Base-by-base conservation (phyloP, 2,888 invertebrate genomes). In the Dryadula phaetusa region DNA sequence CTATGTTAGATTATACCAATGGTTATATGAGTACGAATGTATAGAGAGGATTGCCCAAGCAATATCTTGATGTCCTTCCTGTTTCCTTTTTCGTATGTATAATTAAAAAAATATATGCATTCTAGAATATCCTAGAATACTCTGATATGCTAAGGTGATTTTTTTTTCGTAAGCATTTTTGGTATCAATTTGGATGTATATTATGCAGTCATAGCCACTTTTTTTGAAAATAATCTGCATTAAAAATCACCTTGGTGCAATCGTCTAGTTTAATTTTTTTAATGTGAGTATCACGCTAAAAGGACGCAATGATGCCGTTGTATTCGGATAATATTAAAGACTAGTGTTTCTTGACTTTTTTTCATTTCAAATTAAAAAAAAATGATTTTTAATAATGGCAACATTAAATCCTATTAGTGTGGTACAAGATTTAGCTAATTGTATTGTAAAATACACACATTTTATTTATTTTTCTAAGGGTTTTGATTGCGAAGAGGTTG, bases 401-500 rank as follows among this genome's bases (percentile, higher is more conserved):
- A 46, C 62, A 54, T 25, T 8, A 3, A 22, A 32, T 60, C 37
- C 49, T 46, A n/a, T 66, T 63, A 63, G 66, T 60, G 66, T 62
- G 47, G 60, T 60, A 67, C 37, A 54, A 56, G n/a, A 16, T 44
- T 63, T 69, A 69, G 69, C 32, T 46, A 60, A 69, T 60, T 69
- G 63, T 66, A 54, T 62, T 56, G 3, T 37, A 25, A 62, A 64
- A 66, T 52, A 64, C 34, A 62, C 49, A 52, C 28, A 52, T 52
- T 75, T 76, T 74, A 71, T 74, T 76, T 71, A 75, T 77, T 74
- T 75, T 63, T 71, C 71, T 71, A 62, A 73, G 42, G 64, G 32
- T 80, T 77, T 76, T 75, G 60, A 61, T 72, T 72, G 78, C 71
- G 70, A 69, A 70, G 70, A 68, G 82, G 82, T 84, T 84, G 83